A percentile compares a stretch with the other conserved stretches of the same genome.
Conservation (phyloP, 2,797 vertebrate species). For the Cyprinella venusta region DNA sequence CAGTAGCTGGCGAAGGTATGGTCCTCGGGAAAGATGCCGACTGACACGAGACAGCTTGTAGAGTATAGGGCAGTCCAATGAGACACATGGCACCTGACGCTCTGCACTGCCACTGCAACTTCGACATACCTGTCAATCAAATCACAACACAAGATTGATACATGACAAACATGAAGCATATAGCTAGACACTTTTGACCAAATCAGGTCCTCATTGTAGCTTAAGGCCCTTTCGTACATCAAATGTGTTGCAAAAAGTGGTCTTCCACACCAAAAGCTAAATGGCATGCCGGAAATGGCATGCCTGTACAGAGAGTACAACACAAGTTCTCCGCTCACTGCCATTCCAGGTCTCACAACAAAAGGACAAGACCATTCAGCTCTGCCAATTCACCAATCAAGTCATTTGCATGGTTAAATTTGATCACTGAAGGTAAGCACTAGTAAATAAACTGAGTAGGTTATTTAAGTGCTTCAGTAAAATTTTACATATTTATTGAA, state of each 20-base stretch:
- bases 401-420: not conserved
- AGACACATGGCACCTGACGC: conserved; percentile 88
- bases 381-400: not conserved
- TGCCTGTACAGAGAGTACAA: too few species aligned
- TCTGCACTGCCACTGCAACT: conserved; percentile 89
- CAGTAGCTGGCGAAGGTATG: conserved; percentile 94
- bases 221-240: not conserved
- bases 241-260: not conserved
- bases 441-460: not conserved
- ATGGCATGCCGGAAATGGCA: not conserved
- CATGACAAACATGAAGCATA: not conserved
- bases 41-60: conserved; percentile 91
- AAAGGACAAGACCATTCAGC: not conserved
- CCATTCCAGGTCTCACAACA: too few species aligned
- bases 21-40: conserved; percentile 89
- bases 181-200: not conserved
- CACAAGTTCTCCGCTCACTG: too few species aligned
- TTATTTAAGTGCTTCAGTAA: not conserved
- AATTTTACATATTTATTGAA: not conserved
- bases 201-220: not conserved
- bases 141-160: not conserved
- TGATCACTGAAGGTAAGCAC: not conserved
- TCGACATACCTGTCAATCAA: conserved; percentile 84
- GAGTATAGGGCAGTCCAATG: conserved; percentile 92
- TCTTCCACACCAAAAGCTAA: not conserved